Base-by-base conservation (phyloP, 37 sponge, comb jelly and placozoan genomes). In the Hormiphora californensis region DNA sequence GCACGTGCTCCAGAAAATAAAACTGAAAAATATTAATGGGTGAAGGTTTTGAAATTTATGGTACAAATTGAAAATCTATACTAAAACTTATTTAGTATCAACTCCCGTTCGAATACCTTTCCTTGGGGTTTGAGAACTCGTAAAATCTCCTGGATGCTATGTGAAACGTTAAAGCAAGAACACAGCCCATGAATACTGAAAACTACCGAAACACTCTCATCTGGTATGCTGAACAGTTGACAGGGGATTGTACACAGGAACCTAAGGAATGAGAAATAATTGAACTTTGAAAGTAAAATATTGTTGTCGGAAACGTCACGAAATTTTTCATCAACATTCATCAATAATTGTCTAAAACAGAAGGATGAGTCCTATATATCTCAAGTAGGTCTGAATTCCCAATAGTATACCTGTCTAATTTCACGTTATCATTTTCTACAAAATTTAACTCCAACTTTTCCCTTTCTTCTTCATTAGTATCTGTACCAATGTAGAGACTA, bases 401-500 rank as follows among this genome's bases (percentile, higher is more conserved):
- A 49, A 49, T 49, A 49, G 9, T 17, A 49, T 12, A 57, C 61
- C 61, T 57, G 27, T 57, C 61, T 28, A 57, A 30, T 57, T 23
- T 57, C 25, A 57, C 25, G 28, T 12, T 5, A 15, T 28, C 25
- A 19, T 57, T 28, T 27, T 57, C 19, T n/a, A 57, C 15, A 40
- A 73, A 73, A 30, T 73, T 73, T 30, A 43, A 49, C 25, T 73
- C 81, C 1, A 73, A 30, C 28, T 73, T 4, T 1, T 73, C 81
- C 49, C 43, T 73, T 27, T 44, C 81, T 40, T 49, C 81, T 3
- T 40, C 46, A 44, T 49, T 43, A 30, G 40, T 4, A 40, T 73
- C 81, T 25, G 46, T 73, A 12, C 49, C 81, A 21, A 73, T 73
- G 81, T 73, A 73, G 3, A 73, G 3, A 73, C 81, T 43, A 1